These are phyloP conservation scores for Deilephila porcellus DNA, from an alignment of 2,888 invertebrate genomes.

Conservation along the genomic window DNA sequence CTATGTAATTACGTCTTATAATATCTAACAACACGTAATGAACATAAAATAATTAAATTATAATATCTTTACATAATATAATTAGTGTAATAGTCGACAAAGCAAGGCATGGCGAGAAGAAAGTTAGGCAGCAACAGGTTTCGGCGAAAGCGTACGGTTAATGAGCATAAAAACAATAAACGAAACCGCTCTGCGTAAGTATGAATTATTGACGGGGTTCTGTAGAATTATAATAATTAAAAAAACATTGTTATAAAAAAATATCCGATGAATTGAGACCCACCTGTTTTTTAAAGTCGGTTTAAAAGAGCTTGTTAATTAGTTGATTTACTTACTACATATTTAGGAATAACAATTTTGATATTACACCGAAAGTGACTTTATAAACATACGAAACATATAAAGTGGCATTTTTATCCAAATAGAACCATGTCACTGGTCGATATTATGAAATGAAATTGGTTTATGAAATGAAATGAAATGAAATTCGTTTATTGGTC, in stretches of 20 bases:
- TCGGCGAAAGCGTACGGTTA: slow-evolving; percentile 46
- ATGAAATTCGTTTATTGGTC: too few relatives aligned
- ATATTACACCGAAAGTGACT: too few relatives aligned
- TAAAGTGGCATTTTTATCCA: too few relatives aligned
- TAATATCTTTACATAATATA: slow-evolving; percentile 4
- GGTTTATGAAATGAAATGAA: too few relatives aligned
- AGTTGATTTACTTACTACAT: too few relatives aligned
- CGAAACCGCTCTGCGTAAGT: not conserved
- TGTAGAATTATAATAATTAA: not conserved
- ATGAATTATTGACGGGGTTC: not conserved
- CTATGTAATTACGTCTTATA: not conserved
- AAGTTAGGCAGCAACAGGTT: slow-evolving; percentile 43
- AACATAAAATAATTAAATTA: slow-evolving; percentile 1
- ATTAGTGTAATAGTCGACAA: slow-evolving; percentile 10
- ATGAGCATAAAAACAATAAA: slow-evolving; percentile 31
- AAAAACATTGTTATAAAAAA: not conserved
- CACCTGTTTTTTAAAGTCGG: too few relatives aligned
- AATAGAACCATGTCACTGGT: too few relatives aligned
- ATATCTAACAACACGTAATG: not conserved
- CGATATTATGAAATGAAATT: too few relatives aligned
- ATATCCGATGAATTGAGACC: too few relatives aligned
- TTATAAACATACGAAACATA: too few relatives aligned
- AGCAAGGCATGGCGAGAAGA: slow-evolving; percentile 36
- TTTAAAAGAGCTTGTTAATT: too few relatives aligned
- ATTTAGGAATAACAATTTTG: too few relatives aligned